Base-by-base conservation (phyloP, 1,140 invertebrate species). In the Lepidurus arcticus region DNA sequence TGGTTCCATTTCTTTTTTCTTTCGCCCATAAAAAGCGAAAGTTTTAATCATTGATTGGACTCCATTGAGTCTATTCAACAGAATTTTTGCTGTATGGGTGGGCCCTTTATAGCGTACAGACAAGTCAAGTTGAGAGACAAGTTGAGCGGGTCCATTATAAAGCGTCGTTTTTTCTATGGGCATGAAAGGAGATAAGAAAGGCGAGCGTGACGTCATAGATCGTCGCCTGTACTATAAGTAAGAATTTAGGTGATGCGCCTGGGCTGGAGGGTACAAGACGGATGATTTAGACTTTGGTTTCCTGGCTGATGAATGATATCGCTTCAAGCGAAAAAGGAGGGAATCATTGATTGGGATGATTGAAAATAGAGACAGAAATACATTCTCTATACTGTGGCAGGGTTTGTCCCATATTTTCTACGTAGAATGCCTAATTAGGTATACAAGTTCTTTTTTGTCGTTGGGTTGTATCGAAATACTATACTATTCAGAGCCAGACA, bases 271-370 rank as follows among this genome's bases (percentile, higher is more conserved):
- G 13, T 65, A 21, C 8, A 21, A 65, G 53, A 9, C n/a, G 16
- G 53, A n/a, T 65, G 53, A 65, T 65, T 65, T 65, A 65, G 21
- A n/a, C 16, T 65, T 65, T 65, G 53, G 21, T 21, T 65, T 9
- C 16, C 16, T n/a, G 53, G 53, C 53, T 65, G 53, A 65, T 65
- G 53, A 65, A 65, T 65, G 53, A 65, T 65, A 65, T 65, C 53
- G 53, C 21, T 65, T 65, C 21, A n/a, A 7, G n/a, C 16, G 21
- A 16, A 65, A 65, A 65, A 65, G 53, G 53, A 13, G 53, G 53
- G 53, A 65, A 65, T 65, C n/a, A 65, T 65, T 65, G 53, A 65
- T 65, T 65, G 21, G 53, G 53, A 21, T 65, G 53, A 65, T 65
- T 65, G 53, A 65, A 65, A 65, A 65, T 65, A 7, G 53, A 65